Conservation (phyloP, 2,888 invertebrate genomes). For the Netelia inedita region DNA sequence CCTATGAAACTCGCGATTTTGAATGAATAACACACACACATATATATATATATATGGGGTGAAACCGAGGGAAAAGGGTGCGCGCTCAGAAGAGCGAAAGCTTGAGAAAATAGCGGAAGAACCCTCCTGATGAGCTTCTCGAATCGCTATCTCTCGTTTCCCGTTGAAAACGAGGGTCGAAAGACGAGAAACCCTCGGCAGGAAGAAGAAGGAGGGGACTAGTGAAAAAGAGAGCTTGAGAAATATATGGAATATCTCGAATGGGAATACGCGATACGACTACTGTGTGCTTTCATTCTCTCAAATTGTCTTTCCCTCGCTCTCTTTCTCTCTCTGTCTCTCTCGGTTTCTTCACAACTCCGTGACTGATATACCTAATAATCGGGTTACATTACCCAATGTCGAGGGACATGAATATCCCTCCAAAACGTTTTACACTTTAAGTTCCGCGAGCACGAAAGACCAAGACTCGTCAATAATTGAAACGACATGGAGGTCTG, state of each 20-base stretch:
- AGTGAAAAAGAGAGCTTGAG: constrained; percentile 58
- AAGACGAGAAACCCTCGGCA: constrained; percentile 32
- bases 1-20: constrained; percentile 10
- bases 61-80: constrained; percentile 21
- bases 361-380: constrained; percentile 63
- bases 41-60: not conserved
- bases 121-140: constrained; percentile 77
- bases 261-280: constrained; percentile 55
- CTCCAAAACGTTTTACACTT: constrained; percentile 57
- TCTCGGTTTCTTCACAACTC: constrained; percentile 19
- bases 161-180: constrained; percentile 62
- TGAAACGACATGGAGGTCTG: constrained; percentile 39
- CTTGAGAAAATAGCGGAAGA: constrained; percentile 69
- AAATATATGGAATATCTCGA: constrained; percentile 67
- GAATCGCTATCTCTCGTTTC: constrained; percentile 73
- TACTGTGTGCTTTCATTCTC: constrained; percentile 34
- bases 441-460: constrained; percentile 46
- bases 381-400: constrained; percentile 68
- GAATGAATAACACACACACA: constrained; percentile 3
- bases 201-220: constrained; percentile 18
- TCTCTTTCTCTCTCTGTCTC: constrained; percentile 1
- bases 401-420: constrained; percentile 52
- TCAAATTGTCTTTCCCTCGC: constrained; percentile 13
- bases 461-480: constrained; percentile 39
- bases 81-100: constrained; percentile 31